A percentile compares a stretch with the other conserved stretches of the same genome.
These are phyloP conservation scores for Castor canadensis DNA, from an alignment of 2,113 vertebrate genomes.

Conservation along the genomic window DNA sequence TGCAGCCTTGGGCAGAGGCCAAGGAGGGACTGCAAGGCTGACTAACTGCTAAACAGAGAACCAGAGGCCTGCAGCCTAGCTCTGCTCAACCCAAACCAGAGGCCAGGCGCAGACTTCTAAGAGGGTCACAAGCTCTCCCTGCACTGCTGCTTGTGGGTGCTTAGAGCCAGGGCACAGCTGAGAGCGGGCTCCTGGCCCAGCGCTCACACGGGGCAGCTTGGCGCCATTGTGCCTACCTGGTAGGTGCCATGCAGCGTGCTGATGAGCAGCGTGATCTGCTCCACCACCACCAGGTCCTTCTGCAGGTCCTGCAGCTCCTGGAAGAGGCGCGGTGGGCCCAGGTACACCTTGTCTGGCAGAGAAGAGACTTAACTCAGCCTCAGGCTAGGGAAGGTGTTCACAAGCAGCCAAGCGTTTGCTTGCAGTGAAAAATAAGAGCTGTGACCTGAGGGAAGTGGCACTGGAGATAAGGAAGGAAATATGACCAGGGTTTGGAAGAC, in stretches of 20 bases:
- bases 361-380: conserved; percentile 13
- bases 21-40: not conserved
- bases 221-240: no score
- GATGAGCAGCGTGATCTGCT: conserved; percentile 94
- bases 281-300: conserved; percentile 94
- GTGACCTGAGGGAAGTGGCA: not conserved
- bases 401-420: not conserved
- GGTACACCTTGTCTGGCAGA: conserved; percentile 89
- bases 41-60: not conserved
- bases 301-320: conserved; percentile 97
- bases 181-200: not conserved
- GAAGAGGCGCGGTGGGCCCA: conserved; percentile 95
- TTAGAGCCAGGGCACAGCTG: not conserved
- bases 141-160: no score
- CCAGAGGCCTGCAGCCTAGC: not conserved
- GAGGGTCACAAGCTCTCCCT: no score
- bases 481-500: accelerated
- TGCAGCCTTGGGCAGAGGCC: not conserved
- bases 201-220: no score
- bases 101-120: not conserved
- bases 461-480: not conserved
- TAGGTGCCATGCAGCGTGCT: conserved; percentile 95
- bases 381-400: not conserved
- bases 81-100: no score
- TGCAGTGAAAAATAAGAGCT: not conserved